Conservation (phyloP, 2,113 vertebrate species). For the Daubentonia madagascariensis region DNA sequence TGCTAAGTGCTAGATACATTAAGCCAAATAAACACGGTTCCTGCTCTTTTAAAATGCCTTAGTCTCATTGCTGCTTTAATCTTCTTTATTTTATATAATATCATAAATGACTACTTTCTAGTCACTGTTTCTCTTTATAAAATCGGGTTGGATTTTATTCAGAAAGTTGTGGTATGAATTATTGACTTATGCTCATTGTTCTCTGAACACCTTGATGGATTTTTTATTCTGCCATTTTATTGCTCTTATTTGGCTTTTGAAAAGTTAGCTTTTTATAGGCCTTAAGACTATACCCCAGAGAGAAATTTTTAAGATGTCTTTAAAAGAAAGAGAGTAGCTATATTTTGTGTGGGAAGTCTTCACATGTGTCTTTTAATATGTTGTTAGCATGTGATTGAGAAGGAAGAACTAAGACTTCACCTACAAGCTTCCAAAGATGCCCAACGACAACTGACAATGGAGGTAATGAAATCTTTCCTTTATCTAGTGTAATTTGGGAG, state of each 20-base stretch:
- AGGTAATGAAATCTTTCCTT: slow-evolving; percentile 83
- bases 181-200: neutral
- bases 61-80: neutral
- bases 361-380: slow-evolving; percentile 62
- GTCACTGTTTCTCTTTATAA: neutral
- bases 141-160: neutral
- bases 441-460: slow-evolving; percentile 95
- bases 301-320: slow-evolving; percentile 1
- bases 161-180: slow-evolving; percentile 4
- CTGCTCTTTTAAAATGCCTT: neutral
- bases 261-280: neutral
- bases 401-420: slow-evolving; percentile 97
- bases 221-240: slow-evolving; percentile 37
- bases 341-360: neutral
- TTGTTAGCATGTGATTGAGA: slow-evolving; percentile 94
- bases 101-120: neutral
- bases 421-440: slow-evolving; percentile 97
- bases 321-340: neutral
- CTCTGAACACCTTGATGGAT: neutral
- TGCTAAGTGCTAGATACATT: neutral
- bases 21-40: neutral
- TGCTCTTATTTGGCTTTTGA: neutral
- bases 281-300: neutral
- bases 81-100: neutral
- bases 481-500: neutral